Conservation (phyloP, 2,113 vertebrate species). For the Pao palembangensis region DNA sequence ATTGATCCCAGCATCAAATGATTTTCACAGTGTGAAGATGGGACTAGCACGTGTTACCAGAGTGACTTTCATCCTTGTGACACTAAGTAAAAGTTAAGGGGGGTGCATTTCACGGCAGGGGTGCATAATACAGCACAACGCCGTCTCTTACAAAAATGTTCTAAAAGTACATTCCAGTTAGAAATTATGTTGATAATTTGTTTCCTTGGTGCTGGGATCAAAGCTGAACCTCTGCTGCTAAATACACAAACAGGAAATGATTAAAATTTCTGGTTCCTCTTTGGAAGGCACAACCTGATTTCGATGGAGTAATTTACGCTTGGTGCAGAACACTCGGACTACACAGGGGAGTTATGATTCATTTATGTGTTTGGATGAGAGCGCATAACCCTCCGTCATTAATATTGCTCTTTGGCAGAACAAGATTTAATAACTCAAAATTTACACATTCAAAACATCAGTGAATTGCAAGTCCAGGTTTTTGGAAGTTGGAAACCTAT, state of each 20-base stretch:
- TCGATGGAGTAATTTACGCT: slow-evolving; percentile 59
- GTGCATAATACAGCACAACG: not conserved
- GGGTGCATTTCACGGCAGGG: too few relatives aligned
- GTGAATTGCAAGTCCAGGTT: slow-evolving; percentile 7
- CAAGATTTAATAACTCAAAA: not conserved
- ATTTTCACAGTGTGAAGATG: too few relatives aligned
- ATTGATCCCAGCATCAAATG: too few relatives aligned
- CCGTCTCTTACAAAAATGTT: slow-evolving; percentile 28
- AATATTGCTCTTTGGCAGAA: slow-evolving; percentile 67
- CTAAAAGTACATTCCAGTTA: slow-evolving; percentile 11
- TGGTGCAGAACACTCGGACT: slow-evolving; percentile 39
- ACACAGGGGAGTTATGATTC: slow-evolving; percentile 57
- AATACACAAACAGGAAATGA: slow-evolving; percentile 37
- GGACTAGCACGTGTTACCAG: too few relatives aligned
- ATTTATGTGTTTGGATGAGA: slow-evolving; percentile 69
- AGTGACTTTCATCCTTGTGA: too few relatives aligned
- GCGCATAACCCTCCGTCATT: slow-evolving; percentile 56
- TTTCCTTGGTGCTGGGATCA: slow-evolving; percentile 3
- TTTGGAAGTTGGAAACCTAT: slow-evolving; percentile 39
- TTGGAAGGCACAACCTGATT: slow-evolving; percentile 30
- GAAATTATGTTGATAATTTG: slow-evolving; percentile 9
- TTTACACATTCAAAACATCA: slow-evolving; percentile 1
- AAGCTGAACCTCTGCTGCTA: slow-evolving; percentile 15
- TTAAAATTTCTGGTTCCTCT: slow-evolving; percentile 45
- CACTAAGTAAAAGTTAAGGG: too few relatives aligned